Conservation (phyloP, 2,888 invertebrate species). For the Chorisops tibialis region DNA sequence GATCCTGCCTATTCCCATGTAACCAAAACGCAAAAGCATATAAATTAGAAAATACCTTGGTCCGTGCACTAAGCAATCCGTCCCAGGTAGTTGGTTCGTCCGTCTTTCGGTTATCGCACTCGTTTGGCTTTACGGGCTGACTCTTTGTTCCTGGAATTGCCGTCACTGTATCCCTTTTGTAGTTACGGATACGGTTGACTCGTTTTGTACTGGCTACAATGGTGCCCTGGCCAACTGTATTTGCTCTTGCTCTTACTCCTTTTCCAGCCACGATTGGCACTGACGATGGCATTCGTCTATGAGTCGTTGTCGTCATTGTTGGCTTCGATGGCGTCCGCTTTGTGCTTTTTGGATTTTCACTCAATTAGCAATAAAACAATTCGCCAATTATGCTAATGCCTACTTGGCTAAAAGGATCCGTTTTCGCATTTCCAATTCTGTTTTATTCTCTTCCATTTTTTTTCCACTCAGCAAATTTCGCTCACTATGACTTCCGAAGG, state of each 20-base stretch:
- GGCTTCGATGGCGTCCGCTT: background rate
- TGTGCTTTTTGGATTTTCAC: background rate
- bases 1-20: no score
- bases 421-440: no score
- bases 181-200: background rate
- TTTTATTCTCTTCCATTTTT: no score
- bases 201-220: slow-evolving; percentile 10
- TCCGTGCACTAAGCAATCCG: slow-evolving; percentile 24
- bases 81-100: slow-evolving; percentile 24
- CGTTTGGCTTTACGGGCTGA: background rate
- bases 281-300: background rate
- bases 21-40: no score
- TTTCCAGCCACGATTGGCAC: no score
- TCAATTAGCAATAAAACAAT: no score
- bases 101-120: slow-evolving; percentile 14
- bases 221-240: slow-evolving; percentile 4
- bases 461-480: no score
- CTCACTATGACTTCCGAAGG: no score
- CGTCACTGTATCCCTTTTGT: no score
- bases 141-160: slow-evolving; percentile 20
- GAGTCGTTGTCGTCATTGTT: background rate
- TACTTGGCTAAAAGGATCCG: no score
- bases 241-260: background rate
- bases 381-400: no score
- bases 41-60: slow-evolving; percentile 22